A percentile compares a stretch with the other conserved stretches of the same genome.
These are phyloP conservation scores for Drosophila jambulina DNA, from an alignment of 1,140 invertebrate species.

Conservation along the genomic window DNA sequence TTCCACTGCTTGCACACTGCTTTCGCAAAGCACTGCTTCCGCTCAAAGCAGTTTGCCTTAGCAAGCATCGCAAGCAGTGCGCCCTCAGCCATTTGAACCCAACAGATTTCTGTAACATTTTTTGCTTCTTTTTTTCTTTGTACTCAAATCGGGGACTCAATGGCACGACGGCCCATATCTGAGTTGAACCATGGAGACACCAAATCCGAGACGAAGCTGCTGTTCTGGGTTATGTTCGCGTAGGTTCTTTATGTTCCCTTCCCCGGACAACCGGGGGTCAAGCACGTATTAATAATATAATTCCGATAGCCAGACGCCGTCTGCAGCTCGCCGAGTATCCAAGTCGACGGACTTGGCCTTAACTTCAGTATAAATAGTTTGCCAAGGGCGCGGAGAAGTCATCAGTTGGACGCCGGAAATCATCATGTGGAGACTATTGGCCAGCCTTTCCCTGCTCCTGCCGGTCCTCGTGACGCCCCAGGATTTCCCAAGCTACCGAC, in stretches of 20 bases:
- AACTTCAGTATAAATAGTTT: slow-evolving; percentile 36
- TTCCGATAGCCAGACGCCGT: slow-evolving; percentile 35
- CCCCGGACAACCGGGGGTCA: background rate
- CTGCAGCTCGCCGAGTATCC: background rate
- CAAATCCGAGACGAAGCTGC: slow-evolving; percentile 12
- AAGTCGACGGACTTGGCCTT: slow-evolving; percentile 3
- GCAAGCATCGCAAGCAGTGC: slow-evolving; percentile 10
- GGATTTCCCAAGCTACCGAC: background rate
- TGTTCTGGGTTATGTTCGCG: slow-evolving; percentile 10
- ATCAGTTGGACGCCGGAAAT: slow-evolving; percentile 27
- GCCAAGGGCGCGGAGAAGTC: slow-evolving; percentile 22
- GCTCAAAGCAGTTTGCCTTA: background rate
- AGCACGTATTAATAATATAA: slow-evolving; percentile 22
- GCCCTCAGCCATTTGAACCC: background rate
- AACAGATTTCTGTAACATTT: slow-evolving; percentile 2
- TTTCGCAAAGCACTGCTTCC: too few relatives aligned
- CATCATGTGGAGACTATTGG: slow-evolving; percentile 25
- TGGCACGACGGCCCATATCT: slow-evolving; percentile 11
- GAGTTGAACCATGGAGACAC: slow-evolving; percentile 16
- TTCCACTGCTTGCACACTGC: too few relatives aligned
- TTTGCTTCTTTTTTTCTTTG: slow-evolving; percentile 10
- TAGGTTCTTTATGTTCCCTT: slow-evolving; percentile 12
- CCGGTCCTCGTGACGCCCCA: slow-evolving; percentile 5
- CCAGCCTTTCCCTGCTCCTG: slow-evolving; percentile 8
- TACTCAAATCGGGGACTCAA: slow-evolving; percentile 3